Evolutionary conservation across 2,797 vertebrate species (phyloP).

Genomic region (Amblyraja radiata): DNA sequence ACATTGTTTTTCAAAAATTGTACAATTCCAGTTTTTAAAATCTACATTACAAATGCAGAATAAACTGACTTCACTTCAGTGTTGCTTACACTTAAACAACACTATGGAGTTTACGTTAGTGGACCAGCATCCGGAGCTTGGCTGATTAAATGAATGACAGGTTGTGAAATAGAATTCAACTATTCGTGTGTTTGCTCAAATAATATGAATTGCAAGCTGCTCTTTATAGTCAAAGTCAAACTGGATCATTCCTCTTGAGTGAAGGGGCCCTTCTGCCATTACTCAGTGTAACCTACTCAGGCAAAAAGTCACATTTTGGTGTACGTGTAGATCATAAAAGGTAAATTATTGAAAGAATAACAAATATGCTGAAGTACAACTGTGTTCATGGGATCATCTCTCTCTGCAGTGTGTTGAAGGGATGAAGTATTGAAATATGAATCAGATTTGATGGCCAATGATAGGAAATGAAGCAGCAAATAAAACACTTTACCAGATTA

Average conservation of each 20-base stretch:
- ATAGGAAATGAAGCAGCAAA: neutral
- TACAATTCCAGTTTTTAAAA: constrained; percentile 4
- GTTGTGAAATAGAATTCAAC: neutral
- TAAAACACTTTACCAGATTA: neutral
- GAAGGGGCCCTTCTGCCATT: too few relatives aligned
- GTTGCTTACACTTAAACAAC: neutral
- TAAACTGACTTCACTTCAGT: neutral
- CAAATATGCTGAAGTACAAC: neutral
- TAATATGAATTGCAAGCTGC: neutral
- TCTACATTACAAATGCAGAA: constrained; percentile 8
- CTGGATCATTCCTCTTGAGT: neutral
- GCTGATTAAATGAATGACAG: constrained; percentile 5
- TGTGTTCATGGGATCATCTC: neutral
- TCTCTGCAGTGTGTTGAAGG: neutral
- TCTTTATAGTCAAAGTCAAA: neutral
- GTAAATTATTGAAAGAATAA: neutral
- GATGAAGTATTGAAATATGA: neutral
- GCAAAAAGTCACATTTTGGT: neutral
- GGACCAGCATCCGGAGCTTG: neutral
- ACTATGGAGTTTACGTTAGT: neutral
- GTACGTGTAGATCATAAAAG: neutral
- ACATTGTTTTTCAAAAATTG: neutral
- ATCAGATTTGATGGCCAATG: neutral
- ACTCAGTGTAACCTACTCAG: neutral
- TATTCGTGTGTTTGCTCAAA: neutral